A percentile compares a stretch with the other conserved stretches of the same genome.
Conservation (phyloP, 2,797 vertebrate genomes). For the Hyperoplus immaculatus region DNA sequence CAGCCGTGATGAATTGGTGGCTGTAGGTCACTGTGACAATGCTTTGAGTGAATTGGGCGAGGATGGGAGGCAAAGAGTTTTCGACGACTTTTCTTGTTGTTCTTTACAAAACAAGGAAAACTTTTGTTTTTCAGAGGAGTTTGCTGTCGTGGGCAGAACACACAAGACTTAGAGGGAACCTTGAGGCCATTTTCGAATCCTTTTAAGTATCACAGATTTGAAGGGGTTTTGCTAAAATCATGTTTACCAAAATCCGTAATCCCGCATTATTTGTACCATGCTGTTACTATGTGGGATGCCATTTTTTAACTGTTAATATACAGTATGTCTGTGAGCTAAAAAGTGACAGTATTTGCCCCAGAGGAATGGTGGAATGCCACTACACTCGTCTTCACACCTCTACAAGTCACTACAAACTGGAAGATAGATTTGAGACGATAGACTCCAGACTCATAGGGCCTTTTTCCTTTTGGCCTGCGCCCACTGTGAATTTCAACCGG, state of each 20-base stretch:
- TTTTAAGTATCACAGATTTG: slow-evolving; percentile 79
- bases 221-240: slow-evolving; percentile 68
- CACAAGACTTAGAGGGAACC: slow-evolving; percentile 55
- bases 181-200: slow-evolving; percentile 73
- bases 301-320: slow-evolving; percentile 35
- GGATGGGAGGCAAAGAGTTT: slow-evolving; percentile 10
- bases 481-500: slow-evolving; percentile 65
- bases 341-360: slow-evolving; percentile 9
- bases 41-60: slow-evolving; percentile 33
- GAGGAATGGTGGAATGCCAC: neutral
- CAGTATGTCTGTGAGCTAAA: slow-evolving; percentile 16
- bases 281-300: slow-evolving; percentile 58
- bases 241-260: slow-evolving; percentile 68
- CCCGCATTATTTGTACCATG: slow-evolving; percentile 61
- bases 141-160: slow-evolving; percentile 64
- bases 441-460: slow-evolving; percentile 34
- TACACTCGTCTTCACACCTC: slow-evolving; percentile 11
- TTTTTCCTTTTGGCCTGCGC: slow-evolving; percentile 39
- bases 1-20: slow-evolving; percentile 78
- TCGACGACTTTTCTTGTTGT: slow-evolving; percentile 23
- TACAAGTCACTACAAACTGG: slow-evolving; percentile 20
- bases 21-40: slow-evolving; percentile 84
- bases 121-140: slow-evolving; percentile 53
- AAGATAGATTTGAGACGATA: slow-evolving; percentile 45
- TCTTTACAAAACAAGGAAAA: slow-evolving; percentile 37